These are phyloP conservation scores for Drosophila neutralis DNA, from an alignment of 2,888 invertebrate genomes.

Conservation along the genomic window DNA sequence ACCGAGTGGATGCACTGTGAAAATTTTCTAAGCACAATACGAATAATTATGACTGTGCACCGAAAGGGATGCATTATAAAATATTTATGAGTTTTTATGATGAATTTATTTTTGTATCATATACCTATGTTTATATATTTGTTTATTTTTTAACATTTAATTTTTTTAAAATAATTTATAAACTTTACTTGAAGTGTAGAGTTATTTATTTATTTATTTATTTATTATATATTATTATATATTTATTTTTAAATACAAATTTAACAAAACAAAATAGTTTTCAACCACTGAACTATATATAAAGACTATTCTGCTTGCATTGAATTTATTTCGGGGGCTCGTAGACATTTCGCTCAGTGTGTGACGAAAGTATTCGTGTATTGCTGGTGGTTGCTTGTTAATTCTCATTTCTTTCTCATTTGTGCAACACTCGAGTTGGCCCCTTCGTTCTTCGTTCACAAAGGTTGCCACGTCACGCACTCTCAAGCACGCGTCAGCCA, in stretches of 20 bases:
- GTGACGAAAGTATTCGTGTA: constrained; percentile 29
- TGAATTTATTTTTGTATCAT: neutral
- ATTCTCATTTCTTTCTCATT: constrained; percentile 54
- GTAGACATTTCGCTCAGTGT: constrained; percentile 4
- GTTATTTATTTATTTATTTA: too few species aligned
- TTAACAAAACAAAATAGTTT: neutral
- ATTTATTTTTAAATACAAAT: too few species aligned
- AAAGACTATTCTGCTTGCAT: neutral
- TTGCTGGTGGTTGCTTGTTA: constrained; percentile 51
- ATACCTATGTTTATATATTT: fast-evolving
- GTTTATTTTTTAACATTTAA: neutral
- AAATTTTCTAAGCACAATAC: neutral
- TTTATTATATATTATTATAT: too few species aligned
- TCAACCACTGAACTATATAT: too few species aligned
- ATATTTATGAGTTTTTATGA: too few species aligned
- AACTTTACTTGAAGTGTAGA: neutral
- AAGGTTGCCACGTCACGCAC: constrained; percentile 66
- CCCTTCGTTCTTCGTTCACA: constrained; percentile 27
- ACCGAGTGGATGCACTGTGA: constrained; percentile 46
- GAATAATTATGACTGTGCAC: neutral
- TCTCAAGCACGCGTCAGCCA: constrained; percentile 65
- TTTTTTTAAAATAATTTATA: neutral
- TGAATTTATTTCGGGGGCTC: neutral
- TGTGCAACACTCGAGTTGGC: constrained; percentile 51
- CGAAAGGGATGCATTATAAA: neutral